Evolutionary conservation across 1,140 invertebrate genomes (phyloP), one percentile per base, ranked within the genome.

Genomic region (Megalopta genalis): DNA sequence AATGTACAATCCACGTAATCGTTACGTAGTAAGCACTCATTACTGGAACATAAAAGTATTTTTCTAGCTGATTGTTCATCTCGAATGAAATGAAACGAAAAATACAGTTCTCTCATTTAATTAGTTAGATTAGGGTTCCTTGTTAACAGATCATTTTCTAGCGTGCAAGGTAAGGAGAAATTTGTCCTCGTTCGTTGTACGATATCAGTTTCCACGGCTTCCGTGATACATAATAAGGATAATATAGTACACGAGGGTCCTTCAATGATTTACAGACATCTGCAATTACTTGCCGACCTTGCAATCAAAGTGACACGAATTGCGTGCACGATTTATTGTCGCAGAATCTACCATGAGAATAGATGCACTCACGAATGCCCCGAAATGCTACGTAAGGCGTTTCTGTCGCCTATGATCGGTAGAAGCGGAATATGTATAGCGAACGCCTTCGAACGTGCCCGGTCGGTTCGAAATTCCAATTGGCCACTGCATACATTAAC

Each of bases 321-420:
- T 64, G 71, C 71, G 32, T 54, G 71, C 42, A 39, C 42, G 71
- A 74, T 65, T 74, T 74, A 74, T 74, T 18, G 46, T 65, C 46
- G 21, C 21, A 25, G 60, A 64, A 64, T 54, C 71, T 64, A 65
- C 21, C 71, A 21, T 54, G 42, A 25, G 71, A 64, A 54, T 54
- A 64, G 42, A 25, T 23, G 49, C 25, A 18, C 42, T 21, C 14
- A 64, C 37, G 60, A 42, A 10, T 25, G 21, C 14, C 0, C 52
- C 12, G 42, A 25, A 46, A 63, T 23, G 60, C 60, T 42, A 46
- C 23, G 21, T 42, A 63, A 66, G 60, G n/a, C 16, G 16, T 57
- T 57, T 10, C 6, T 9, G n/a, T 57, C 9, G 1, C 27, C 27
- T 8, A 14, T 27, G n/a, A 60, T 46, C 46, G 49, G 25, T 66